Conservation (phyloP, 2,888 invertebrate genomes). For the Ptycholaimellus sp. region DNA sequence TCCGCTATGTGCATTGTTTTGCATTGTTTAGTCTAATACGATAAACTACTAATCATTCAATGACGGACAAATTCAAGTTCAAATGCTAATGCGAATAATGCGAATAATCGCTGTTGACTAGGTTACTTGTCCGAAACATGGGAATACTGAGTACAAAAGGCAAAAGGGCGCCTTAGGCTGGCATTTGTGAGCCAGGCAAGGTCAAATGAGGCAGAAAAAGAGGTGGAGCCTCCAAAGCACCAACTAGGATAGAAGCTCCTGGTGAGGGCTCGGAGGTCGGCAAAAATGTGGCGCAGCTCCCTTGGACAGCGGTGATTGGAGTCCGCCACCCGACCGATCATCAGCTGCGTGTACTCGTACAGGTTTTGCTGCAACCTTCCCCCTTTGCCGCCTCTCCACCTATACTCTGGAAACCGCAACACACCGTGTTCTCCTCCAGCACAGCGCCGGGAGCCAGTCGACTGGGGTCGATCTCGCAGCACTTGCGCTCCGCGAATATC, state of each 20-base stretch:
- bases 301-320: constrained; percentile 17
- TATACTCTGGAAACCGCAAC: constrained; percentile 6
- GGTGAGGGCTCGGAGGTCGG: constrained; percentile 19
- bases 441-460: constrained; percentile 8
- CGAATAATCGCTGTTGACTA: no score
- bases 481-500: constrained; percentile 20
- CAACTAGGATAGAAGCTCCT: constrained; percentile 9
- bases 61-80: no score
- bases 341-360: constrained; percentile 16
- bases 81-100: no score
- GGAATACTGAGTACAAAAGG: no score
- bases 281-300: constrained; percentile 15
- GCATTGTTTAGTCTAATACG: no score
- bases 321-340: constrained; percentile 17
- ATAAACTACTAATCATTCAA: no score
- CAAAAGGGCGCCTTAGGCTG: no score
- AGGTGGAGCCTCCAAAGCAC: no score
- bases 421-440: constrained; percentile 12
- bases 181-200: no score
- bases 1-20: no score
- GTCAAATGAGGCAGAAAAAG: no score
- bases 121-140: no score
- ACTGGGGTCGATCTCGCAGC: constrained; percentile 22
- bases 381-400: constrained; percentile 3
- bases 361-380: constrained; percentile 10